phyloP scores from a whole-genome alignment of 92 coral and sea anemone genomes.

The Zoanthus gigantus region DNA sequence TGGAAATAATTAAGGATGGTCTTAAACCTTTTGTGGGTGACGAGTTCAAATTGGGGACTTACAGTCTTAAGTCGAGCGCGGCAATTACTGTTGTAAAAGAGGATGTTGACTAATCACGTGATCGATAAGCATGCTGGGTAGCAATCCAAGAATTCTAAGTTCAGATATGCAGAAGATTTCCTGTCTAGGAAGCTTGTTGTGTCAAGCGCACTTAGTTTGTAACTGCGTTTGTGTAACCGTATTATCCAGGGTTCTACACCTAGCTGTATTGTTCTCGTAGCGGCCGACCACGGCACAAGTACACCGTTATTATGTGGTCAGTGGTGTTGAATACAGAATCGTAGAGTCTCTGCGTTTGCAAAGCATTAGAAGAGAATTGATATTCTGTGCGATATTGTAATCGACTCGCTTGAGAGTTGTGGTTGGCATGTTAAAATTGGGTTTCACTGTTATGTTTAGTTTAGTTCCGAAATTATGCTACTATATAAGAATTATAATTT shows the following conservation, averaged over 20 bases:
- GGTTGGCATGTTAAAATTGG: background rate
- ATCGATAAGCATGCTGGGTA: conserved; percentile 37
- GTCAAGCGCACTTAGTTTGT: conserved; percentile 25
- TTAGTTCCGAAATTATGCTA: background rate
- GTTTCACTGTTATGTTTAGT: background rate
- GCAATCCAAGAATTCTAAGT: conserved; percentile 41
- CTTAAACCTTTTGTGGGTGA: conserved; percentile 32
- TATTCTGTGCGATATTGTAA: too few relatives aligned
- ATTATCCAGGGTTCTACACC: conserved; percentile 26
- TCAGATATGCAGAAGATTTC: conserved; percentile 25
- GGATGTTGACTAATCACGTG: conserved; percentile 26
- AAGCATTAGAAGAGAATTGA: too few relatives aligned
- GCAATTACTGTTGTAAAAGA: conserved; percentile 25
- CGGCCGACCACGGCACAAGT: too few relatives aligned
- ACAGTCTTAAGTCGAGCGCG: conserved; percentile 30
- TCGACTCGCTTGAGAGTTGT: background rate
- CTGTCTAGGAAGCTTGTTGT: conserved; percentile 17
- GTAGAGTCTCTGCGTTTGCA: too few relatives aligned
- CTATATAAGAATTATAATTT: background rate
- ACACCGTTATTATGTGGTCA: background rate
- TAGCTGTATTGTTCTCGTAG: conserved; percentile 23
- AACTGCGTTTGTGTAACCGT: conserved; percentile 24
- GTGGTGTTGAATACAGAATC: background rate
- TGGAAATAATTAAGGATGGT: conserved; percentile 32
- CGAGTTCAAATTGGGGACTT: conserved; percentile 14